phyloP scores from a whole-genome alignment of 2,797 vertebrate species.

The Cetoscarus ocellatus region DNA sequence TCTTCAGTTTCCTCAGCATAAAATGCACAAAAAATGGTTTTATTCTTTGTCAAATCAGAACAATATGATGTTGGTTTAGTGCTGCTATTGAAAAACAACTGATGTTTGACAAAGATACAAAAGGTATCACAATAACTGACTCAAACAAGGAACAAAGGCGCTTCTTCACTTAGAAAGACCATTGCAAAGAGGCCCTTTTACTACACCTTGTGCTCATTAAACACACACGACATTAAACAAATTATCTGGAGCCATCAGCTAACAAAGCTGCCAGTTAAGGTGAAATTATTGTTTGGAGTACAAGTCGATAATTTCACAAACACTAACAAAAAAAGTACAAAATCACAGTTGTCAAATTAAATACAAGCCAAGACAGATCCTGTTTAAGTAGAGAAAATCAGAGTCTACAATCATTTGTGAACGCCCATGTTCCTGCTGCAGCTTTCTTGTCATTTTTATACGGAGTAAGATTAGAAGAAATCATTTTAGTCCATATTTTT shows the following conservation, averaged over 20 bases:
- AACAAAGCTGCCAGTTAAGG: conserved; percentile 4
- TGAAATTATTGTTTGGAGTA: not conserved
- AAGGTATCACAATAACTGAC: not conserved
- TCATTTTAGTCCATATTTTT: too few relatives aligned
- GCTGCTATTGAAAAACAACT: not conserved
- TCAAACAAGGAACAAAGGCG: not conserved
- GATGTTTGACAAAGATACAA: not conserved
- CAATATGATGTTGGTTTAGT: not conserved
- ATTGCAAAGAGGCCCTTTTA: not conserved
- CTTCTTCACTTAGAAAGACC: too few relatives aligned
- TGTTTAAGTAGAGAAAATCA: conserved; percentile 21
- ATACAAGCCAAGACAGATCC: conserved; percentile 10
- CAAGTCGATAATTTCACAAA: too few relatives aligned
- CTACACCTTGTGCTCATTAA: not conserved
- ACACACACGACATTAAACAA: not conserved
- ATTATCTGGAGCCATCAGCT: not conserved
- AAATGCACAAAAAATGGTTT: not conserved
- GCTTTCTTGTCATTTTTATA: not conserved
- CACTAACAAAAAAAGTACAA: conserved; percentile 2
- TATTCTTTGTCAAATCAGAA: not conserved
- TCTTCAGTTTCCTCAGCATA: not conserved
- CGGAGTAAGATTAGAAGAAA: too few relatives aligned
- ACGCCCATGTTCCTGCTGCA: not conserved
- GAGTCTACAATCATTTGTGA: conserved; percentile 16
- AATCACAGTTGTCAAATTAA: conserved; percentile 3